phyloP scores from a whole-genome alignment of 2,113 vertebrate genomes.

The Argyrosomus japonicus region DNA sequence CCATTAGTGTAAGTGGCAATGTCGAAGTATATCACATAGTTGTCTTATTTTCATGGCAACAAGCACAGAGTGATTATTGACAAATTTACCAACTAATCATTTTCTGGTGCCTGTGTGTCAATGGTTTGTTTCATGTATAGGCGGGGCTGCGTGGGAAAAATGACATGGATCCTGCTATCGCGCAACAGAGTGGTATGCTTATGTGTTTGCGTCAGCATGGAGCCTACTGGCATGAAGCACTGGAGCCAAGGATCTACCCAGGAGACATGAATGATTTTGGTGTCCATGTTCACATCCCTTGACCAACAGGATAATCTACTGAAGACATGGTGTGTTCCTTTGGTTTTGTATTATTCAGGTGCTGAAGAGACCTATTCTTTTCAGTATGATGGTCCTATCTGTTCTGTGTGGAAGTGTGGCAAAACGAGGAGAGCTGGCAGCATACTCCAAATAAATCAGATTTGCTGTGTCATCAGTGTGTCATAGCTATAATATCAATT shows the following conservation, averaged over 20 bases:
- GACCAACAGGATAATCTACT: conserved; percentile 70
- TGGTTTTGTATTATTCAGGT: conserved; percentile 67
- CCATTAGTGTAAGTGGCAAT: conserved; percentile 6
- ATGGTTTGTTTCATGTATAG: conserved; percentile 80
- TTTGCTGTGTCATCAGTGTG: conserved; percentile 2
- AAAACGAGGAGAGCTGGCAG: conserved; percentile 37
- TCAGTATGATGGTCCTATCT: conserved; percentile 30
- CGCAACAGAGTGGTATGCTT: conserved; percentile 69
- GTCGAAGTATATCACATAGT: not conserved
- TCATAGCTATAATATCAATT: not conserved
- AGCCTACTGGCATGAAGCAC: conserved; percentile 71
- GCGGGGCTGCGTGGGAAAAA: conserved; percentile 69
- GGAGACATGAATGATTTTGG: conserved; percentile 76
- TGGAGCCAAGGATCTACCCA: conserved; percentile 70
- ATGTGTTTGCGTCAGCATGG: conserved; percentile 72
- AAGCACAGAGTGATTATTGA: conserved; percentile 58
- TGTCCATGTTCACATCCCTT: conserved; percentile 73
- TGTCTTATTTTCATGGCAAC: conserved; percentile 51
- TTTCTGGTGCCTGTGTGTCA: conserved; percentile 78
- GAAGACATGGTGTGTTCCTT: conserved; percentile 77
- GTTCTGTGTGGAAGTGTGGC: conserved; percentile 33
- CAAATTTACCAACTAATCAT: conserved; percentile 72
- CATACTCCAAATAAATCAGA: conserved; percentile 35
- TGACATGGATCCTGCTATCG: conserved; percentile 69
- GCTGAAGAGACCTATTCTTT: conserved; percentile 49